phyloP scores from a whole-genome alignment of 2,888 invertebrate genomes.

The Oscheius sp. region DNA sequence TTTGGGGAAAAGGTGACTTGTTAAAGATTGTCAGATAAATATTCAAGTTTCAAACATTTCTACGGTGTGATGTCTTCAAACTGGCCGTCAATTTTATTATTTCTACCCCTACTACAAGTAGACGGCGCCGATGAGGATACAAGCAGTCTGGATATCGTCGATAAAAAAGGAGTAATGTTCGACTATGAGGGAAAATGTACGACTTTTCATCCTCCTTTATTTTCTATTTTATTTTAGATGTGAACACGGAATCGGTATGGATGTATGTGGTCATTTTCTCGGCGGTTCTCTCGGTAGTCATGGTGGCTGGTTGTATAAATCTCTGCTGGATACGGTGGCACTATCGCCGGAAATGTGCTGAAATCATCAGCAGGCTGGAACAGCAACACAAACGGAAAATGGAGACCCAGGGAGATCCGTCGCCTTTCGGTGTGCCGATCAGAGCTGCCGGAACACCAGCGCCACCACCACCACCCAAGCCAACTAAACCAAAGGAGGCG shows the following conservation, averaged over 20 bases:
- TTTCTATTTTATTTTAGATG: background rate
- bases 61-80: too few relatives aligned
- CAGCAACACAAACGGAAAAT: background rate
- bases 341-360: background rate
- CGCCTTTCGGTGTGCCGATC: constrained; percentile 10
- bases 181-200: constrained; percentile 5
- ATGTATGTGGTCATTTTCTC: background rate
- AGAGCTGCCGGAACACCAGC: too few relatives aligned
- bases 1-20: too few relatives aligned
- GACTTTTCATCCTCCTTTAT: background rate
- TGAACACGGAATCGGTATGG: background rate
- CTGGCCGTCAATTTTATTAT: background rate
- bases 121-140: background rate
- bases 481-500: background rate
- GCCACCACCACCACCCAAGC: background rate
- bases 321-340: constrained; percentile 7
- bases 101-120: background rate
- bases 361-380: background rate
- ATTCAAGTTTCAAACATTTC: too few relatives aligned
- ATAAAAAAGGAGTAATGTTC: background rate
- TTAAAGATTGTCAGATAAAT: too few relatives aligned
- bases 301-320: constrained; percentile 6
- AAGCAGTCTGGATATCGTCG: background rate
- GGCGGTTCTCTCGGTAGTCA: background rate
- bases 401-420: background rate